phyloP scores from a whole-genome alignment of 2,888 invertebrate species.

The Sycophila texana region DNA sequence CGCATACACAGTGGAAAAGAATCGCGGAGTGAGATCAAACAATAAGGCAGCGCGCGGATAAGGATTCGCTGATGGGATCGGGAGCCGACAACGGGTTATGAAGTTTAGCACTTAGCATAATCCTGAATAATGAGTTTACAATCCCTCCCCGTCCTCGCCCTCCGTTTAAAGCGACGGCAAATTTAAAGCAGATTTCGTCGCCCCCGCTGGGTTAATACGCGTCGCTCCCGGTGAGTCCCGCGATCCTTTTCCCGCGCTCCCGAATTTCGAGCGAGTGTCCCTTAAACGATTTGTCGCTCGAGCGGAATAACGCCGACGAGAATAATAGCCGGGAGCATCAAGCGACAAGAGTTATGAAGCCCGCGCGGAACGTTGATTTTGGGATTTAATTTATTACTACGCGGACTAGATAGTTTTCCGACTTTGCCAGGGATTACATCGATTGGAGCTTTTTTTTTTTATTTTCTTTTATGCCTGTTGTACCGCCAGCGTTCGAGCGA shows the following conservation, averaged over 20 bases:
- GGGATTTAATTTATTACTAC: too few relatives aligned
- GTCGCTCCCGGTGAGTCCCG: conserved; percentile 2
- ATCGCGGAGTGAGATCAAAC: conserved; percentile 49
- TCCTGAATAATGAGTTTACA: conserved; percentile 56
- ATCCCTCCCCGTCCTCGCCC: conserved; percentile 36
- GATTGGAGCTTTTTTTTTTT: too few relatives aligned
- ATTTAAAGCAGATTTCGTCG: conserved; percentile 49
- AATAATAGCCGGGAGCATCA: background rate
- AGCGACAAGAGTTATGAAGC: background rate
- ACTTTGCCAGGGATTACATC: too few relatives aligned
- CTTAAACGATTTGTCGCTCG: background rate
- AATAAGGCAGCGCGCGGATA: conserved; percentile 42
- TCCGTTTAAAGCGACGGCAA: background rate
- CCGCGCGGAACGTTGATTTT: too few relatives aligned
- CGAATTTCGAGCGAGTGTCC: too few relatives aligned
- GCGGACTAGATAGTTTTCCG: too few relatives aligned
- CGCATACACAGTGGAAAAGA: background rate
- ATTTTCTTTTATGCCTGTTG: too few relatives aligned
- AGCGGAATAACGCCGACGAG: background rate
- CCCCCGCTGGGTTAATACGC: conserved; percentile 20
- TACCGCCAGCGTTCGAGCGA: too few relatives aligned
- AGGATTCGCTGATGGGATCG: conserved; percentile 41
- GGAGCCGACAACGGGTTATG: conserved; percentile 32
- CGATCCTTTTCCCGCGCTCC: too few relatives aligned
- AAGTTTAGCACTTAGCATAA: conserved; percentile 54